phyloP scores from a whole-genome alignment of 2,888 invertebrate species.

The Elaeidobius kamerunicus region DNA sequence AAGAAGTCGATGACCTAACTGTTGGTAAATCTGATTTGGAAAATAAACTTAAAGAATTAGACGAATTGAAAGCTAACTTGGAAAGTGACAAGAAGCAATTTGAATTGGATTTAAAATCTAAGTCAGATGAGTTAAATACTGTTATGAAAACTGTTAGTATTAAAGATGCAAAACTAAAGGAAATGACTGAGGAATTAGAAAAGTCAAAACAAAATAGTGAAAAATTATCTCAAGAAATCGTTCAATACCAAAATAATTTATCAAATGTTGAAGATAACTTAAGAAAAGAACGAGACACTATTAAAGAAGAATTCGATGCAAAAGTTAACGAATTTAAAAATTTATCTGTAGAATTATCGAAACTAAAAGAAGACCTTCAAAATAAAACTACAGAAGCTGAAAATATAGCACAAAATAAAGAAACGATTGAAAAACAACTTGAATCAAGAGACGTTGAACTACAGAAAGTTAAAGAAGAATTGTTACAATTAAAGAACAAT shows the following conservation, averaged over 20 bases:
- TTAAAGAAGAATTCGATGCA: conserved; percentile 41
- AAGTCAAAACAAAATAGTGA: conserved; percentile 3
- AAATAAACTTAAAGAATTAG: conserved; percentile 19
- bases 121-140: conserved; percentile 23
- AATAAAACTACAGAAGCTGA: background rate
- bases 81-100: conserved; percentile 23
- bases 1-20: conserved; percentile 20
- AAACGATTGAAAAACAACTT: conserved; percentile 1
- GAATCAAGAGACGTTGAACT: conserved; percentile 10
- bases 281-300: conserved; percentile 45
- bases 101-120: conserved; percentile 25
- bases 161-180: conserved; percentile 39
- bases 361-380: conserved; percentile 5
- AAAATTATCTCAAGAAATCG: conserved; percentile 16
- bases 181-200: conserved; percentile 41
- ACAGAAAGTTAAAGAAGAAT: conserved; percentile 7
- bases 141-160: conserved; percentile 34
- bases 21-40: conserved; percentile 16
- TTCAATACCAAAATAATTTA: conserved; percentile 43
- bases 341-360: conserved; percentile 40
- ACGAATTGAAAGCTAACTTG: conserved; percentile 17
- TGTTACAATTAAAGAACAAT: conserved; percentile 8
- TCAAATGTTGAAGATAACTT: conserved; percentile 38
- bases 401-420: conserved; percentile 5
- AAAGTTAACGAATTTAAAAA: conserved; percentile 45